phyloP scores from a whole-genome alignment of 1,140 invertebrate species.

The Grapholita molesta region DNA sequence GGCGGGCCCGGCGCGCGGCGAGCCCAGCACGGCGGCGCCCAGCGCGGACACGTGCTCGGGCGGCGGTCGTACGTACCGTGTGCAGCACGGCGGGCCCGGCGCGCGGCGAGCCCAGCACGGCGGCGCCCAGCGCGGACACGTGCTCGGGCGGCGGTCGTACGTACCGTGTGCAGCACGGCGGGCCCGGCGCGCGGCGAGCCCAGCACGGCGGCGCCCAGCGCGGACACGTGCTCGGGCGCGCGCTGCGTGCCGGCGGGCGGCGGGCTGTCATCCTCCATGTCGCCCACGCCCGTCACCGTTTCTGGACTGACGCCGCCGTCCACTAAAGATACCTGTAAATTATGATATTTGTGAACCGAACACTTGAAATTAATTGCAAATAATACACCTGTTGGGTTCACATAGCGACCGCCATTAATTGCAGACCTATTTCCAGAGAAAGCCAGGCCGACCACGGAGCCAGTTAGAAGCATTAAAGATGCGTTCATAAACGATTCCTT shows the following conservation, averaged over 20 bases:
- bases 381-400: too few species aligned
- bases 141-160: conserved; percentile 21
- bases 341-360: background rate
- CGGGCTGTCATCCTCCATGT: conserved; percentile 58
- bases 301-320: conserved; percentile 75
- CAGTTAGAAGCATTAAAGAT: too few species aligned
- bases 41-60: conserved; percentile 86
- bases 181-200: conserved; percentile 81
- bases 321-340: conserved; percentile 69
- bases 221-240: conserved; percentile 85
- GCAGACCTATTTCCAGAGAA: too few species aligned
- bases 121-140: conserved; percentile 78
- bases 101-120: conserved; percentile 80
- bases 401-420: too few species aligned
- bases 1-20: conserved; percentile 83
- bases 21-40: conserved; percentile 78
- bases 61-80: conserved; percentile 56
- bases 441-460: too few species aligned
- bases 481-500: too few species aligned
- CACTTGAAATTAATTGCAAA: too few species aligned
- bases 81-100: conserved; percentile 80
- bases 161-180: conserved; percentile 70
- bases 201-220: conserved; percentile 81
- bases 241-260: conserved; percentile 80
- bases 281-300: conserved; percentile 25